A percentile compares a stretch with the other conserved stretches of the same genome.
Evolutionary conservation across 2,797 vertebrate genomes (phyloP).

Genomic region (Anisognathus igniventris): DNA sequence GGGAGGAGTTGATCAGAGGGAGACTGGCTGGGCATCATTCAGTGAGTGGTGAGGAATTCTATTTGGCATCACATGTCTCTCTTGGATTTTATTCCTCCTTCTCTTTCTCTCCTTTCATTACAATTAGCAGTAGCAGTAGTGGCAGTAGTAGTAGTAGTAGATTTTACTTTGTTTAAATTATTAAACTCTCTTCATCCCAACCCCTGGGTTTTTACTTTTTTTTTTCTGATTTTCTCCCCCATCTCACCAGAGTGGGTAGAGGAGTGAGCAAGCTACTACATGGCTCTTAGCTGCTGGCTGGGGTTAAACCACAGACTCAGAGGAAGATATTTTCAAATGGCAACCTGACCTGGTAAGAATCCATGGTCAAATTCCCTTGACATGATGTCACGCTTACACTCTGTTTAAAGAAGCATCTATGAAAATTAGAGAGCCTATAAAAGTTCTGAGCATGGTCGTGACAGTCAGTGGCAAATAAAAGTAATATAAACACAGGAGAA

Average conservation of each 20-base stretch:
- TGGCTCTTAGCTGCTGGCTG: neutral
- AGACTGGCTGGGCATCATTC: neutral
- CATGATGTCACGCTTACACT: neutral
- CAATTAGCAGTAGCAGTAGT: neutral
- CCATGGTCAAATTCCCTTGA: neutral
- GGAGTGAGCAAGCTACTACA: neutral
- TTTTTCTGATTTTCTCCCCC: neutral
- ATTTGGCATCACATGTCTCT: neutral
- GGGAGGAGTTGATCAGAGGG: neutral
- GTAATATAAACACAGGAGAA: neutral
- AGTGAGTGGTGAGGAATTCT: neutral
- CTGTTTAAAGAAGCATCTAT: neutral
- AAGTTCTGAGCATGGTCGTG: neutral
- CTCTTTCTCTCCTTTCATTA: neutral
- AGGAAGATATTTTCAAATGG: neutral
- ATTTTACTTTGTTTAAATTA: neutral
- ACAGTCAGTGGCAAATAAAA: neutral
- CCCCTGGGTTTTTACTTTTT: neutral
- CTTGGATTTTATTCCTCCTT: neutral
- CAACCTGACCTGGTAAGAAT: neutral
- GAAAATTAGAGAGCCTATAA: neutral
- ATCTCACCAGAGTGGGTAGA: neutral
- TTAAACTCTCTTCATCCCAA: neutral
- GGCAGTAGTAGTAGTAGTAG: neutral
- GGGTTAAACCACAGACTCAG: neutral